Conservation (phyloP, 2,888 invertebrate species). For the Thecophora atra region DNA sequence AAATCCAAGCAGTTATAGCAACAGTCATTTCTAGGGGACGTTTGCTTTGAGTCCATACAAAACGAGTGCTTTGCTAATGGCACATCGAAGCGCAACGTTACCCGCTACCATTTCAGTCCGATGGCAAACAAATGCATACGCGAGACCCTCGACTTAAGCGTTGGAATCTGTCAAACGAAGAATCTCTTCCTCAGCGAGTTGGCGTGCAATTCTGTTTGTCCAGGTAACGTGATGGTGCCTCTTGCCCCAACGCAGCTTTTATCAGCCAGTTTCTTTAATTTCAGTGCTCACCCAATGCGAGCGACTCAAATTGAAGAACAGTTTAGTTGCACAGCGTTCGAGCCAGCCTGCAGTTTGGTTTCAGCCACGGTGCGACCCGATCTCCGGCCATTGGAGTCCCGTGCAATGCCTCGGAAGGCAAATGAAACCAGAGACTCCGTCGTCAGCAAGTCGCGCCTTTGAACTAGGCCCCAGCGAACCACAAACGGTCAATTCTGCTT, state of each 20-base stretch:
- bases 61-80: conserved; percentile 67
- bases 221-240: conserved; percentile 68
- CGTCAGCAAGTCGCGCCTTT: no score
- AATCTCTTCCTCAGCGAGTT: conserved; percentile 85
- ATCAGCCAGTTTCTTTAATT: neutral
- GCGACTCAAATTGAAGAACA: conserved; percentile 80
- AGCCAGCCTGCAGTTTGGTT: conserved; percentile 69
- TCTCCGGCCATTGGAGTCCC: conserved; percentile 80
- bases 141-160: conserved; percentile 69
- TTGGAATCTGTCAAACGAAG: conserved; percentile 82
- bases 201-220: conserved; percentile 83
- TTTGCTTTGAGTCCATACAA: conserved; percentile 81
- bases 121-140: conserved; percentile 79
- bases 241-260: neutral
- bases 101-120: conserved; percentile 80
- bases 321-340: conserved; percentile 75
- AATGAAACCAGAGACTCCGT: conserved; percentile 55
- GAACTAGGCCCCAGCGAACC: conserved; percentile 47
- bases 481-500: conserved; percentile 48
- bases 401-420: conserved; percentile 79
- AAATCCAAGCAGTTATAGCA: neutral
- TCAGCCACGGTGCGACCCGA: conserved; percentile 78
- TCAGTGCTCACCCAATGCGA: conserved; percentile 83
- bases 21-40: conserved; percentile 71
- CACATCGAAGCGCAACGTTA: conserved; percentile 62